Evolutionary conservation across 1,140 invertebrate genomes (phyloP), one percentile per base, ranked within the genome.

Genomic region (Aleiodes sp.): DNA sequence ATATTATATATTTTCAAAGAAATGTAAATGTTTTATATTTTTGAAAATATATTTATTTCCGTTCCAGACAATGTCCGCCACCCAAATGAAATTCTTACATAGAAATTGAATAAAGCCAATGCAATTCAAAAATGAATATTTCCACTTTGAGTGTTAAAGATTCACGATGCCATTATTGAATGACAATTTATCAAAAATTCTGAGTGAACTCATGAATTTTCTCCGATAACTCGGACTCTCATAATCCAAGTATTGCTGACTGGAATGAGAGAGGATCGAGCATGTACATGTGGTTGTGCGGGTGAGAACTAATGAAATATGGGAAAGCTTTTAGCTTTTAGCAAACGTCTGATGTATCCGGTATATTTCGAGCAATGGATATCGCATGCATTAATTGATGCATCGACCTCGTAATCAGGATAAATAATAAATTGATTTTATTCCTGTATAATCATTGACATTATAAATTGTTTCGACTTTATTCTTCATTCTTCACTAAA

Each of bases 251-350:
- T 52, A 52, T 52, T 52, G 46, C 46, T 16, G 16, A 52, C 3
- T 52, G 46, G 28, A 28, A 19, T 12, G 33, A 12, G 33, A 12
- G 8, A 28, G 52, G 16, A 28, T 12, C 19, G 31, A 28, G 59
- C 26, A 52, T 59, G 24, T 31, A 31, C 28, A 24, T 59, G 14
- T 28, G n/a, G 67, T 12, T 61, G 68, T 62, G n/a, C 66, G 71
- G 71, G 73, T 75, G 75, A 79, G 80, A 74, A 81, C 79, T 83
- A 83, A 83, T 83, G 81, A 83, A 83, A 83, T 83, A 83, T 83
- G 81, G 81, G 80, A 82, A 83, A 83, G 81, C 81, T 83, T 83
- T 83, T 83, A 83, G 81, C 81, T 83, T 83, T 83, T 83, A 83
- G 80, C 79, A 73, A 80, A 81, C 78, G 80, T 83, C 80, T 83